Percentiles rank a stretch among this genome's conserved stretches.
These are phyloP conservation scores for Tapirus indicus DNA, from an alignment of 2,797 vertebrate genomes.

Conservation along the genomic window DNA sequence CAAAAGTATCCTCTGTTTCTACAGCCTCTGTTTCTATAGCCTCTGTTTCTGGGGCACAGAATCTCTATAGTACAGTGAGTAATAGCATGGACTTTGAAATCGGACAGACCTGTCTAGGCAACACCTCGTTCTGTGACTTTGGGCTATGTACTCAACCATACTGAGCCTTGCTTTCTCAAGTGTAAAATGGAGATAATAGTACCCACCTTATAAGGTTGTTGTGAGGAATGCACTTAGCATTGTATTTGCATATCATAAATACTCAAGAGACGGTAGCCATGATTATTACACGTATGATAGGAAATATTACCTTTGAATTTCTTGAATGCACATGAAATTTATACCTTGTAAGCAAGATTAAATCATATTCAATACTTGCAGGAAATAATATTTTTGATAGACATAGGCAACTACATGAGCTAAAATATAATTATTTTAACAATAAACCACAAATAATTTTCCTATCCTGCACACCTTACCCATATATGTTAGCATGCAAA, in stretches of 20 bases:
- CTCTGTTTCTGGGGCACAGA: not conserved
- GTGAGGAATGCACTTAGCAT: not conserved
- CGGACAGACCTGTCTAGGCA: not conserved
- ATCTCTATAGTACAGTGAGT: not conserved
- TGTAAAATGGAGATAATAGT: not conserved
- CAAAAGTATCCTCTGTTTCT: not conserved
- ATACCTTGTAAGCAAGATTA: not conserved
- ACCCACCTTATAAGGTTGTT: not conserved
- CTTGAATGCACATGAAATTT: not conserved
- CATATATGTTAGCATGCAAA: not conserved
- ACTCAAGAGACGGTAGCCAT: not conserved
- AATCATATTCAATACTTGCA: not conserved
- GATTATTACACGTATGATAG: not conserved
- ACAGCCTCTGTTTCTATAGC: not conserved
- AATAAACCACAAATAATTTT: not conserved
- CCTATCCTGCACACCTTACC: not conserved
- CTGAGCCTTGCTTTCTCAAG: not conserved
- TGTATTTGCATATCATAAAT: not conserved
- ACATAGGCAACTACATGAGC: not conserved
- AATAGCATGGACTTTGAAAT: not conserved
- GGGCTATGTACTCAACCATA: not conserved
- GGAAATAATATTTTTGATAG: conserved; percentile 24
- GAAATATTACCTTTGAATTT: not conserved
- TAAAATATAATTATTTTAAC: conserved; percentile 14
- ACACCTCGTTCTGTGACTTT: not conserved